Evolutionary conservation across 2,888 invertebrate genomes (phyloP).

Genomic region (Noctua janthina): DNA sequence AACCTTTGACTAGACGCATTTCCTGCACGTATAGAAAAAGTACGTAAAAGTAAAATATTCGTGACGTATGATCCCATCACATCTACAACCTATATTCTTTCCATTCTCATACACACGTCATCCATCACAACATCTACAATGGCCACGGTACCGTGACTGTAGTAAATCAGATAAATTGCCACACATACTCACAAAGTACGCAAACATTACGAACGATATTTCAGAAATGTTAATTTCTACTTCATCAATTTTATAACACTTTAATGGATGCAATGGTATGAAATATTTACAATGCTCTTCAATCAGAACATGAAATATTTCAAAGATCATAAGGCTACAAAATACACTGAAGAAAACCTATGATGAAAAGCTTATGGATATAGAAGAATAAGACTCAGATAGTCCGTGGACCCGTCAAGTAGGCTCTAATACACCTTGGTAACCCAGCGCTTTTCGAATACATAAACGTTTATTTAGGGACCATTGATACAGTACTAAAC

Average conservation of each 20-base stretch:
- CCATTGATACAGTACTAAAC: not conserved
- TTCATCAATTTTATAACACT: slow-evolving; percentile 9
- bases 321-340: not conserved
- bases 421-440: not conserved
- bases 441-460: not conserved
- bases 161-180: slow-evolving; percentile 35
- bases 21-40: not conserved
- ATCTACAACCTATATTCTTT: slow-evolving; percentile 7
- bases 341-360: not conserved
- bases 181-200: slow-evolving; percentile 9
- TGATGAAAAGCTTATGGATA: not conserved
- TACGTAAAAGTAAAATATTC: not conserved
- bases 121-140: slow-evolving; percentile 2
- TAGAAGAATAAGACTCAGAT: not conserved
- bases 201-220: slow-evolving; percentile 33
- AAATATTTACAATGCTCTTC: not conserved
- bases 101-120: slow-evolving; percentile 1
- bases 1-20: not conserved
- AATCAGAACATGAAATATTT: not conserved
- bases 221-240: slow-evolving; percentile 14
- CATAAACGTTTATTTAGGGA: not conserved
- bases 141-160: slow-evolving; percentile 37
- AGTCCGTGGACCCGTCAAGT: not conserved
- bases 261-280: not conserved
- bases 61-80: not conserved